Evolutionary conservation across 2,797 vertebrate species (phyloP).

Genomic region (Loris lydekkerianus): DNA sequence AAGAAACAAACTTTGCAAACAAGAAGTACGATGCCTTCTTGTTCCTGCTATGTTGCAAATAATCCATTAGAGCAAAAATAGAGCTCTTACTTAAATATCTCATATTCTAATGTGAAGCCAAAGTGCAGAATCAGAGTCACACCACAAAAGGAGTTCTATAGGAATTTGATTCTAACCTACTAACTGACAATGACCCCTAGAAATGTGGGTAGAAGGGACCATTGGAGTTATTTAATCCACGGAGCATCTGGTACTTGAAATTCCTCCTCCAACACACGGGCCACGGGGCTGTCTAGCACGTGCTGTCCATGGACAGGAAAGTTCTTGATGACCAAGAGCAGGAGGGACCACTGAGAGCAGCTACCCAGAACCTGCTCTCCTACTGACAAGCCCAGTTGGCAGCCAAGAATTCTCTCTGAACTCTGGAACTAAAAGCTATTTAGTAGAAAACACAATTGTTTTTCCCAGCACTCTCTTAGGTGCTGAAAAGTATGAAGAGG

Average conservation of each 20-base stretch:
- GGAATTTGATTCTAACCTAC: neutral
- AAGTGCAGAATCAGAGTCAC: neutral
- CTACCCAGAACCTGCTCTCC: fast-evolving
- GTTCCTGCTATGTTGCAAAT: neutral
- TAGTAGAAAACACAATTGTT: neutral
- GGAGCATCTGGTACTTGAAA: too few relatives aligned
- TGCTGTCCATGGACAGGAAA: neutral
- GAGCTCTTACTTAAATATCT: neutral
- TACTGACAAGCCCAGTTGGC: neutral
- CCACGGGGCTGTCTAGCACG: fast-evolving
- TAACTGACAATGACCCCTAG: neutral
- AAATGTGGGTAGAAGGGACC: neutral
- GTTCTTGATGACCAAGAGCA: neutral
- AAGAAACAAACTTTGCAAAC: neutral
- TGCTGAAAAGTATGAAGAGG: neutral
- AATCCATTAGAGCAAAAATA: neutral
- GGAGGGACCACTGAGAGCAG: neutral
- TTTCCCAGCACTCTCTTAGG: neutral
- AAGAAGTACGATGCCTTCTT: neutral
- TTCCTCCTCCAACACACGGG: neutral
- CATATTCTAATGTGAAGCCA: neutral
- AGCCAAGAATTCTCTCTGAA: neutral
- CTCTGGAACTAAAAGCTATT: neutral
- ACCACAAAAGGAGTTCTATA: neutral
- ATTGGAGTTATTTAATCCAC: neutral